phyloP scores from a whole-genome alignment of 2,888 invertebrate genomes.

The Seira musarum region DNA sequence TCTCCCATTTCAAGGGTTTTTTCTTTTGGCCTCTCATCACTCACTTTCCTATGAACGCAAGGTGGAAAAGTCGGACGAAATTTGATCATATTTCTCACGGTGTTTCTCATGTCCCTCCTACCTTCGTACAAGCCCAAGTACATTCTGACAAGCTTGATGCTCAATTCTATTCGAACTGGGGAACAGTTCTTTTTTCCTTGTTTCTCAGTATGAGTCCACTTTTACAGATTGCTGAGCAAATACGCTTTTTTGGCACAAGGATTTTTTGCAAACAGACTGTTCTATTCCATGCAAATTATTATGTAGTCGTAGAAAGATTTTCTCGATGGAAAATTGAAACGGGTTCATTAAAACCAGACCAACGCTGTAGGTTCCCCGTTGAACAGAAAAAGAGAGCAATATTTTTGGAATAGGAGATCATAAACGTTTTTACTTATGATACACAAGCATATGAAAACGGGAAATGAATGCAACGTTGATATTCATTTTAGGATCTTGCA shows the following conservation, averaged over 20 bases:
- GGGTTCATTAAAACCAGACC: too few species aligned
- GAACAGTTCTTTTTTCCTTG: background rate
- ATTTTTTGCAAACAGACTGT: too few species aligned
- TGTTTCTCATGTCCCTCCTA: conserved; percentile 31
- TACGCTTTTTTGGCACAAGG: conserved; percentile 8
- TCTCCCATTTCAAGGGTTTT: conserved; percentile 48
- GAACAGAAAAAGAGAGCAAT: too few species aligned
- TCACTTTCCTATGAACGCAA: conserved; percentile 45
- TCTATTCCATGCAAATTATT: too few species aligned
- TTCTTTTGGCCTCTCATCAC: conserved; percentile 44
- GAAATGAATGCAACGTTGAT: too few species aligned
- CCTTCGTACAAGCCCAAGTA: conserved; percentile 14
- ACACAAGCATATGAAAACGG: too few species aligned
- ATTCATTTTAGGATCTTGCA: too few species aligned
- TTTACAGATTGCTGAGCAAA: conserved; percentile 3
- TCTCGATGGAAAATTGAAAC: too few species aligned
- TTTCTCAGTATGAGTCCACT: background rate
- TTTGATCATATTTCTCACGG: conserved; percentile 35
- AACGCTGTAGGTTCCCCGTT: too few species aligned
- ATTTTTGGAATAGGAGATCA: too few species aligned
- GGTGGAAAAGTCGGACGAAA: conserved; percentile 38
- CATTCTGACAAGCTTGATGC: background rate
- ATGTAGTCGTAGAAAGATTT: too few species aligned
- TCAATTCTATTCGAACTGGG: background rate
- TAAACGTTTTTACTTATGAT: too few species aligned